A percentile compares a stretch with the other conserved stretches of the same genome.
Evolutionary conservation across 2,113 vertebrate species (phyloP).

Genomic region (Pollimyrus isidori): DNA sequence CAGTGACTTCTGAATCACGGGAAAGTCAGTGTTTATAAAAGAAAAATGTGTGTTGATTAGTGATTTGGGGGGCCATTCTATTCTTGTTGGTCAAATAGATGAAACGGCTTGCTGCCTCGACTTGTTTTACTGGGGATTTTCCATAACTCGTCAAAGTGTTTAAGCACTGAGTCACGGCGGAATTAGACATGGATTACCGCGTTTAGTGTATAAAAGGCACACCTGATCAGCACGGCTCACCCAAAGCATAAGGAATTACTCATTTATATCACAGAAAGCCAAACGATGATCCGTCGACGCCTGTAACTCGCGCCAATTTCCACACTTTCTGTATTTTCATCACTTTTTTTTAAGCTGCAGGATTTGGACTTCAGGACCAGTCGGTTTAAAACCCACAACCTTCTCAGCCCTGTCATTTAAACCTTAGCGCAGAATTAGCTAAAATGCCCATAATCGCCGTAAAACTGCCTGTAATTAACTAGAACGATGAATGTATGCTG

Average conservation of each 20-base stretch:
- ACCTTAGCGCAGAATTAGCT: not conserved
- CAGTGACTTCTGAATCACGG: not conserved
- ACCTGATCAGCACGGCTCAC: slow-evolving; percentile 6
- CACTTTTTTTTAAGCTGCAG: not conserved
- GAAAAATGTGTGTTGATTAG: slow-evolving; percentile 5
- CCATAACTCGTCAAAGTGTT: slow-evolving; percentile 21
- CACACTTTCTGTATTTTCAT: not conserved
- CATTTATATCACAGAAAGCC: slow-evolving; percentile 8
- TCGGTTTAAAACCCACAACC: not conserved
- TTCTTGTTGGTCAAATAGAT: slow-evolving; percentile 14
- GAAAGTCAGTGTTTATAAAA: not conserved
- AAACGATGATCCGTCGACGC: slow-evolving; percentile 7
- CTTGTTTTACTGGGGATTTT: slow-evolving; percentile 22
- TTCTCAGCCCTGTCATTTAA: slow-evolving; percentile 1
- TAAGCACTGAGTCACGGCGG: slow-evolving; percentile 14
- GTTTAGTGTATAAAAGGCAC: slow-evolving; percentile 7
- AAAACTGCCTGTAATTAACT: not conserved
- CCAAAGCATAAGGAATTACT: slow-evolving; percentile 4
- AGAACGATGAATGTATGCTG: not conserved
- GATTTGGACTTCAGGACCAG: not conserved
- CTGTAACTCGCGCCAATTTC: not conserved
- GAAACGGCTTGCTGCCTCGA: not conserved
- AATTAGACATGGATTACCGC: slow-evolving; percentile 12
- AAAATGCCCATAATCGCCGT: not conserved
- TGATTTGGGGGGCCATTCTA: not conserved